Conservation (phyloP, 2,113 vertebrate genomes). For the Entomyzon cyanotis region DNA sequence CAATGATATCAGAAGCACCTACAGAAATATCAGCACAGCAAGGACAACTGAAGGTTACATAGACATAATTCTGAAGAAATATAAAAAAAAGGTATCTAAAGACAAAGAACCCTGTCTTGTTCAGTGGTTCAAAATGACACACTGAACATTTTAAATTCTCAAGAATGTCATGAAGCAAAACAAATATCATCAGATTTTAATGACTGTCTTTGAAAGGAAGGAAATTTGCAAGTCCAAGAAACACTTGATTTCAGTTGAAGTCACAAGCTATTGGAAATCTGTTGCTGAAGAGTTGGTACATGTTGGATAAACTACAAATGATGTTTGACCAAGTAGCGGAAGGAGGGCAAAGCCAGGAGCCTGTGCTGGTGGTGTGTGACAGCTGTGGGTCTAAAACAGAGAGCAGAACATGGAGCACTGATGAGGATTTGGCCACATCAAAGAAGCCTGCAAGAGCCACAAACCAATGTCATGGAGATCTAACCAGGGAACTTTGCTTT, state of each 20-base stretch:
- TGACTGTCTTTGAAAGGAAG: background rate
- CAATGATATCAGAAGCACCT: background rate
- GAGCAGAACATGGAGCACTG: background rate
- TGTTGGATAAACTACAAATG: background rate
- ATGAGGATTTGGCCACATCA: background rate
- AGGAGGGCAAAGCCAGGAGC: background rate
- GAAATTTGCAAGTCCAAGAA: background rate
- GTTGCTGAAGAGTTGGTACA: background rate
- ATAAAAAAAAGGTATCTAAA: background rate
- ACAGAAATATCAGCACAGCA: background rate
- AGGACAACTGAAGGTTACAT: background rate
- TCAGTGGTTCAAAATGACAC: background rate
- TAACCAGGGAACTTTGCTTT: background rate
- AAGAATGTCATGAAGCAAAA: background rate
- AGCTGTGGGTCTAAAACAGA: background rate
- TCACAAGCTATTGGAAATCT: background rate
- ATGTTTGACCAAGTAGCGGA: background rate
- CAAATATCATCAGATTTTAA: background rate
- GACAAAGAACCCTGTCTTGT: background rate
- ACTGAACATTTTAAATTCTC: background rate
- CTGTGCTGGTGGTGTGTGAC: background rate
- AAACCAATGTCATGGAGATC: background rate
- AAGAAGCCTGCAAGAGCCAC: accelerated
- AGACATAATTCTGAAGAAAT: background rate
- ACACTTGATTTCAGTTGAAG: background rate